Evolutionary conservation across 2,888 invertebrate species (phyloP).

Genomic region (Rhagonycha fulva): DNA sequence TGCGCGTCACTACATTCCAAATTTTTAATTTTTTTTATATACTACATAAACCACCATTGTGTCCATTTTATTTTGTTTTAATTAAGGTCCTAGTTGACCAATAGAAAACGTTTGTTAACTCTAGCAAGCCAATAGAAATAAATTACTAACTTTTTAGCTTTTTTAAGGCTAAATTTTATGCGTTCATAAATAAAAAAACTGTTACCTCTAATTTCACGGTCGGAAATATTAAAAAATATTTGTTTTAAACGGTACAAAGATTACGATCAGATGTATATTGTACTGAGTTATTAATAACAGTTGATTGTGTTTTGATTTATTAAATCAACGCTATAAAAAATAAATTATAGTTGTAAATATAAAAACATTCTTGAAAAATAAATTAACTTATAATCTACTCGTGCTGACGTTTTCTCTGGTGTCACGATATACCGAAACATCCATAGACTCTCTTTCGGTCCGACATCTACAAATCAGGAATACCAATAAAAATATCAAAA

Average conservation of each 20-base stretch:
- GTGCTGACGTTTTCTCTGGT: background rate
- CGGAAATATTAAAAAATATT: background rate
- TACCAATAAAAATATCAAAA: constrained; percentile 60
- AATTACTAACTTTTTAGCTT: too few relatives aligned
- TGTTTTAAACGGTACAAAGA: background rate
- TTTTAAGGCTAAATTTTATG: too few relatives aligned
- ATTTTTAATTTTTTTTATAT: too few relatives aligned
- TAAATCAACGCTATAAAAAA: background rate
- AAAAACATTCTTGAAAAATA: too few relatives aligned
- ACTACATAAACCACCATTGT: too few relatives aligned
- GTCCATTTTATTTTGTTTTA: too few relatives aligned
- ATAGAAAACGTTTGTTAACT: too few relatives aligned
- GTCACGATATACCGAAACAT: constrained; percentile 62
- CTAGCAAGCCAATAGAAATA: too few relatives aligned
- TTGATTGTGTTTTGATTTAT: background rate
- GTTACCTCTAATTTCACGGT: background rate
- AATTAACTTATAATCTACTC: background rate
- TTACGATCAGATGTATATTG: background rate
- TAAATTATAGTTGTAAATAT: too few relatives aligned
- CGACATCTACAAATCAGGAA: constrained; percentile 52
- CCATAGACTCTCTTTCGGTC: constrained; percentile 44
- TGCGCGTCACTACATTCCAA: too few relatives aligned
- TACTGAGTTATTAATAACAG: background rate
- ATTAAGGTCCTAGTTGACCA: too few relatives aligned
- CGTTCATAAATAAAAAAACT: background rate